These are phyloP conservation scores for Aphis gossypii DNA, from an alignment of 1,140 invertebrate species.

Conservation along the genomic window DNA sequence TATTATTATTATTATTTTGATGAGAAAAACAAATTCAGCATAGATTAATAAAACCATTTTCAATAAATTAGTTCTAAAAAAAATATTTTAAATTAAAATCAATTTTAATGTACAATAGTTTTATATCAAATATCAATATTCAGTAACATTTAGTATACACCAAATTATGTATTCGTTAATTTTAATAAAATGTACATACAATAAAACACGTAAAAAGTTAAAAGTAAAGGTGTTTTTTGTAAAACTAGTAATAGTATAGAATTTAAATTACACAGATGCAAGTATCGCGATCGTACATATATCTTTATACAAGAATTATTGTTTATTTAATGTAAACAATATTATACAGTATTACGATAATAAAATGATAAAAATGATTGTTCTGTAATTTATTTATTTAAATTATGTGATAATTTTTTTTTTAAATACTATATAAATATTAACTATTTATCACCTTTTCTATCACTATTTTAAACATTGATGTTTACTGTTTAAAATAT, in stretches of 20 bases:
- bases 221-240: not conserved
- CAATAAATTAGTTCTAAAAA: not conserved
- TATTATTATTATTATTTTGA: slow-evolving; percentile 7
- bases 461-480: not conserved
- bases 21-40: slow-evolving; percentile 7
- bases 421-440: too few relatives aligned
- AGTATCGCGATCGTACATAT: not conserved
- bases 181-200: not conserved
- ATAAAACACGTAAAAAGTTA: not conserved
- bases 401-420: too few relatives aligned
- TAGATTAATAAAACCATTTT: not conserved
- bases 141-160: not conserved
- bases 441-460: not conserved
- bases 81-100: not conserved
- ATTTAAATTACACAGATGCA: not conserved
- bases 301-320: not conserved
- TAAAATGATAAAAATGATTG: not conserved
- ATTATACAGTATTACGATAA: not conserved
- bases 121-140: not conserved
- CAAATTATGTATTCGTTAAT: not conserved
- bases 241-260: not conserved
- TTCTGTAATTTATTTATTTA: not conserved
- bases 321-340: not conserved
- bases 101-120: not conserved
- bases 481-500: not conserved